phyloP scores from a whole-genome alignment of 1,140 invertebrate species.

The Agrilus planipennis region DNA sequence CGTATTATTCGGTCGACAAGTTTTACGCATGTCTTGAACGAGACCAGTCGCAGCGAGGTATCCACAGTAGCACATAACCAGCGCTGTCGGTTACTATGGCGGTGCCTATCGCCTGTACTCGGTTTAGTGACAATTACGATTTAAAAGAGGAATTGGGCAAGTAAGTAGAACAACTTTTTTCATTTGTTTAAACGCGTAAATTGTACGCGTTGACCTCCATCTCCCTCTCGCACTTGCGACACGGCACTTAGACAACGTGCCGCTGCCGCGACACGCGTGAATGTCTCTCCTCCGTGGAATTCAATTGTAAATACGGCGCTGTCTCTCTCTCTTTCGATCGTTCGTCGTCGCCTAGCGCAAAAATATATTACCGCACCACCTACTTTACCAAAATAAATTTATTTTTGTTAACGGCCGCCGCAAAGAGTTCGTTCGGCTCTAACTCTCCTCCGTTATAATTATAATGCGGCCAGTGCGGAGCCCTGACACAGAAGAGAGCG shows the following conservation, averaged over 20 bases:
- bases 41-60: conserved; percentile 12
- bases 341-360: not conserved
- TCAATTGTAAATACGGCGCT: too few species aligned
- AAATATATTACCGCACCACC: not conserved
- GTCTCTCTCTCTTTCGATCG: too few species aligned
- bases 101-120: conserved; percentile 53
- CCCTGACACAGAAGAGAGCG: too few species aligned
- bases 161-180: conserved; percentile 81
- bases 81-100: conserved; percentile 25
- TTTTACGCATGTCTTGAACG: conserved; percentile 7
- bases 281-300: too few species aligned
- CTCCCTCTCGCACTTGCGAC: too few species aligned
- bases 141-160: conserved; percentile 99
- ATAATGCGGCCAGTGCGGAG: too few species aligned
- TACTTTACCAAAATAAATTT: conserved; percentile 15
- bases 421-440: not conserved
- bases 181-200: too few species aligned
- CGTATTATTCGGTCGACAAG: not conserved
- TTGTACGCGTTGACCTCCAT: too few species aligned
- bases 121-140: conserved; percentile 99
- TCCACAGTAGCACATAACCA: conserved; percentile 20
- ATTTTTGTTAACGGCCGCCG: conserved; percentile 6
- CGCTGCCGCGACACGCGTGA: conserved; percentile 9
- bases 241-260: conserved; percentile 7
- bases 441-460: not conserved